Evolutionary conservation across 2,888 invertebrate species (phyloP), one percentile per base, ranked within the genome.

Genomic region (Achlya flavicornis): DNA sequence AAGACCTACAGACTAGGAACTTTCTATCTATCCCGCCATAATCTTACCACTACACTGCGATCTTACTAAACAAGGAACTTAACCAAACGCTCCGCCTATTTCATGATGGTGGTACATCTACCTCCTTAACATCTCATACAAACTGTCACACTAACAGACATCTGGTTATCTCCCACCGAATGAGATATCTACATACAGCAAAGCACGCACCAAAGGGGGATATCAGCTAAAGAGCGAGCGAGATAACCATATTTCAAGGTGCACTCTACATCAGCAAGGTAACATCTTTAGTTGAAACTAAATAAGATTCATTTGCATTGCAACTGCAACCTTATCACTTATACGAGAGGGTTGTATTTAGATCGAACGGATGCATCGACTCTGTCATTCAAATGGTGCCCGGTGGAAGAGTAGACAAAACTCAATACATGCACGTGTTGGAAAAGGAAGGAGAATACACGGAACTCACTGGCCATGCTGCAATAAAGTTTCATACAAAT

Each of bases 171-270:
- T 92, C 91, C 76, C 72, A 72, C 77, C 74, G 87, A 92, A 89
- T 80, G 93, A 91, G 92, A 93, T 93, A 93, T 88, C 92, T 90
- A 91, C 88, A 92, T 90, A 87, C 88, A 91, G 84, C 82, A 83
- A 78, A 79, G 86, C 83, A 82, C 89, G 89, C 80, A 90, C 77
- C 88, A 81, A 90, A 93, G 80, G 83, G 91, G 88, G 93, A 93
- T 85, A 86, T 83, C 81, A 76, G 73, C 70, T 78, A 75, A 75
- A 68, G 91, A 72, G 86, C 77, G 89, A 93, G 81, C 65, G 90
- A 88, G 93, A 92, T 84, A 88, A 87, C 75, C 78, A 87, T 86
- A 89, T 85, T 86, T 89, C 77, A 83, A 84, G 86, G 86, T 92
- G 89, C 91, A 91, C 85, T 85, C 84, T 79, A 75, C 75, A 74